Base-by-base conservation (phyloP, 2,888 invertebrate genomes). In the Ormia ochracea region DNA sequence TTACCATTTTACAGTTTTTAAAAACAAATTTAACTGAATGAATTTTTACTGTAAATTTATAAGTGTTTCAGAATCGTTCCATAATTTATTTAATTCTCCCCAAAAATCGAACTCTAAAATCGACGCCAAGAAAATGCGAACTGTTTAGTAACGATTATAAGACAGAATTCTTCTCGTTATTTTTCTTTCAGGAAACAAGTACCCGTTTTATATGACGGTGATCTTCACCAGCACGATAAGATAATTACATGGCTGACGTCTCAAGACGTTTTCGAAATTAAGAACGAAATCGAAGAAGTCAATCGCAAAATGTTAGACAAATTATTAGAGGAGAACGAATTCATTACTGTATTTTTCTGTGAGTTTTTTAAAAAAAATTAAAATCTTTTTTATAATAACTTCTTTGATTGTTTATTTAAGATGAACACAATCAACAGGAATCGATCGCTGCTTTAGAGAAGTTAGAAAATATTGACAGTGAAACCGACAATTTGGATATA, bases 251-350 rank as follows among this genome's bases (percentile, higher is more conserved):
- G 97, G 97, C 90, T 97, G 45, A 97, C 97, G 26, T 96, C 96
- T 56, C 97, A 97, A 87, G 97, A 97, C 88, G 96, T 97, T 66
- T 97, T 97, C 90, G 97, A 97, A 90, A 94, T 97, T 66, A 97
- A 96, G 91, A 97, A 97, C 87, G 97, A 97, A 92, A 98, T 98
- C 86, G 98, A 98, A 89, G 98, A 98, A 89, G 98, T 98, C 7
- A 98, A 98, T 90, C 94, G 96, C 81, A 97, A 98, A 90, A 98
- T 98, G 96, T 91, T 98, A 85, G 97, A 98, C 87, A 98, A 98
- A 90, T 91, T 98, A 19, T 90, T 98, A 65, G 96, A 97, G 83
- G 98, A 98, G 88, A 97, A 97, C 85, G 98, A 98, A 90, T 98
- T 97, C 87, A 91, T 98, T 59, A 95, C 97, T 5, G 97, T 98